Evolutionary conservation across 2,797 vertebrate species (phyloP).

Genomic region (Ctenopoma multispine): DNA sequence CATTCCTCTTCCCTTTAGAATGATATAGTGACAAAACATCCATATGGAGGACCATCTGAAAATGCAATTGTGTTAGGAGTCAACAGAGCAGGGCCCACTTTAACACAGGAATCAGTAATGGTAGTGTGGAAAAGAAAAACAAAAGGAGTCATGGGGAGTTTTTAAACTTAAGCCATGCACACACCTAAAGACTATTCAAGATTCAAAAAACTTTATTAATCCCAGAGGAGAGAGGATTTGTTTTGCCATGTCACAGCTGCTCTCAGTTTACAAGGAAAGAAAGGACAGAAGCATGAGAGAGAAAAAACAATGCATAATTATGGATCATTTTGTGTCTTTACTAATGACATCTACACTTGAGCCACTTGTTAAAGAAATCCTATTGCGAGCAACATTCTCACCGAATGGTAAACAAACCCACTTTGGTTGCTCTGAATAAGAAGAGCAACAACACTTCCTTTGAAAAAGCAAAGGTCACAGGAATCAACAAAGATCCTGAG

Average conservation of each 20-base stretch:
- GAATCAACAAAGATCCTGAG: not conserved
- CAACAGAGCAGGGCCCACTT: constrained; percentile 73
- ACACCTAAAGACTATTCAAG: too few relatives aligned
- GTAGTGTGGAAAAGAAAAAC: constrained; percentile 14
- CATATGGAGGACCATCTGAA: constrained; percentile 81
- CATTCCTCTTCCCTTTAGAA: constrained; percentile 62
- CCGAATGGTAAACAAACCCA: not conserved
- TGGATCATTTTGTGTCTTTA: not conserved
- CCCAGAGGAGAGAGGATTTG: too few relatives aligned
- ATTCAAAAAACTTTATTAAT: too few relatives aligned
- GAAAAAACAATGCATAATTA: too few relatives aligned
- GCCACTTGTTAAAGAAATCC: not conserved
- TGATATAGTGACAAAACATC: constrained; percentile 65
- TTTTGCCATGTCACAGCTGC: too few relatives aligned
- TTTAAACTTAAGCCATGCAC: constrained; percentile 21
- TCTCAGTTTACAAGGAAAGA: too few relatives aligned
- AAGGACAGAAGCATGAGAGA: too few relatives aligned
- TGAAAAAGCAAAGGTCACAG: not conserved
- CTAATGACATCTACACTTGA: not conserved
- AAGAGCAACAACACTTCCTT: not conserved
- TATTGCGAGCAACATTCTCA: not conserved
- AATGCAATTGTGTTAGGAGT: constrained; percentile 79
- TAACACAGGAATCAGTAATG: constrained; percentile 61
- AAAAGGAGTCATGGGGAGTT: constrained; percentile 45
- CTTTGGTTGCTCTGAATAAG: not conserved